Base-by-base conservation (phyloP, 2,113 vertebrate genomes). In the Salvelinus sp. region DNA sequence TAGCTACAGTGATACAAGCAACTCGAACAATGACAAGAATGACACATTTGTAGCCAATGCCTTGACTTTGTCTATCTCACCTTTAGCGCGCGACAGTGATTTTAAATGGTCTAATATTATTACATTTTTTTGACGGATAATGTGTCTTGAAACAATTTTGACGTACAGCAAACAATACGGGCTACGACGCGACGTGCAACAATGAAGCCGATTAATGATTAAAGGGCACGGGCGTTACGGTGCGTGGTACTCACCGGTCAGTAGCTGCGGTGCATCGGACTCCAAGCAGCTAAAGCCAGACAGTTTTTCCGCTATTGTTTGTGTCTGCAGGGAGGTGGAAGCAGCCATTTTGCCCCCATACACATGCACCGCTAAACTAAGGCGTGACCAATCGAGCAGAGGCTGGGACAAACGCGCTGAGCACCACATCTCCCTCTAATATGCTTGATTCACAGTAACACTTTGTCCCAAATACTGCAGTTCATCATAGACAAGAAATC, bases 301-400 rank as follows among this genome's bases (percentile, higher is more conserved):
- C 89, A 76, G 81, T 75, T 85, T 83, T 76, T 92, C 89, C 86
- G 91, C 92, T 95, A 95, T 95, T 95, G 95, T 96, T 94, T 93
- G 93, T 93, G 93, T 94, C 89, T 94, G 94, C 94, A 92, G 95
- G 91, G 92, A 92, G 92, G 93, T 94, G 95, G 94, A 94, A 95
- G 95, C 96, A 94, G 96, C 95, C 96, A 96, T 96, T 96, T 96
- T 95, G 94, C 91, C 91, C 90, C 91, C 92, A 91, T 91, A 23
- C 58, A 62, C 58, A 92, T 89, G 92, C 91, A 88, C 89, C 85
- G 87, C 90, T 82, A 76, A 81, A 74, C 89, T 92, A 89, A 92
- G 94, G 90, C 91, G 88, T 90, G 90, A 92, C 91, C 82, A 91
- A 88, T 91, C 82, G 90, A 92, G 86, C 83, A 89, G 92, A 94